phyloP scores from a whole-genome alignment of 1,140 invertebrate species.

The Drosophila watanabei region DNA sequence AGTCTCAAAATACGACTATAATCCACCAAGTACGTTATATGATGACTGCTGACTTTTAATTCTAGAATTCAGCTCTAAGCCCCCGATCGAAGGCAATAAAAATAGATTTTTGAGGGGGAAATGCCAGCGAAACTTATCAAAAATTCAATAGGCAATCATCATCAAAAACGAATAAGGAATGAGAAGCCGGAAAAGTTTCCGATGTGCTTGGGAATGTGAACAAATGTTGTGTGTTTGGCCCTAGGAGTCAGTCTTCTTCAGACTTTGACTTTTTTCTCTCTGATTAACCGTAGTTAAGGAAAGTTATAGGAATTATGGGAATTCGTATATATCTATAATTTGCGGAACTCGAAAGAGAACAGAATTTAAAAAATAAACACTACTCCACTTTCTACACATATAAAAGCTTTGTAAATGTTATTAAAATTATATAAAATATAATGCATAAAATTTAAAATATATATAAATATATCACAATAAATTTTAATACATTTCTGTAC shows the following conservation, averaged over 20 bases:
- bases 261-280: background rate
- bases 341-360: background rate
- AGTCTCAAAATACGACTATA: background rate
- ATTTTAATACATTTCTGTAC: background rate
- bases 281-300: conserved; percentile 11
- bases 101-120: conserved; percentile 4
- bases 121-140: conserved; percentile 34
- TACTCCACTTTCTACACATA: no score
- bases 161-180: conserved; percentile 14
- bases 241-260: background rate
- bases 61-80: background rate
- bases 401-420: no score
- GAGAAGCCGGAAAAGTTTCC: conserved; percentile 24
- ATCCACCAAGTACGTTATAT: background rate
- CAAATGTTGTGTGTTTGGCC: conserved; percentile 37
- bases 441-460: no score
- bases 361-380: background rate
- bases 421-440: background rate
- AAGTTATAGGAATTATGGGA: conserved; percentile 1
- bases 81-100: conserved; percentile 17
- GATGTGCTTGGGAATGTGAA: conserved; percentile 49
- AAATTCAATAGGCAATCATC: conserved; percentile 47
- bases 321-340: background rate
- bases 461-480: no score
- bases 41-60: background rate